Percentiles rank a stretch among this genome's conserved stretches.
These are phyloP conservation scores for Hemaris fuciformis DNA, from an alignment of 2,888 invertebrate genomes.

Conservation along the genomic window DNA sequence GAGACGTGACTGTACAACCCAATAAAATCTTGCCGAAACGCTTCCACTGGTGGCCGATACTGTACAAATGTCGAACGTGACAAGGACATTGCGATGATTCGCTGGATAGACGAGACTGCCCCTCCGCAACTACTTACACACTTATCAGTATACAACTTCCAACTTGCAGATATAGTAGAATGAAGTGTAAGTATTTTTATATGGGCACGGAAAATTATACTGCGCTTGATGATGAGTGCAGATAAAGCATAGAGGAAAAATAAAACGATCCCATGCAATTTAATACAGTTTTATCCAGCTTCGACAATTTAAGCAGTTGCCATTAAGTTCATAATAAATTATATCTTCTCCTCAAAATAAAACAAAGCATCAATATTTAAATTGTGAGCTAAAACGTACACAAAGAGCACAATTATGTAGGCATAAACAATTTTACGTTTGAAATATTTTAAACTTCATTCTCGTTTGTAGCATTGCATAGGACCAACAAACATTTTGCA, in stretches of 20 bases:
- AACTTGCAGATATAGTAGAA: not conserved
- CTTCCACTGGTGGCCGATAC: conserved; percentile 44
- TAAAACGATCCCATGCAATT: too few relatives aligned
- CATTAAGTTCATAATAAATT: not conserved
- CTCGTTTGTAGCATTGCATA: conserved; percentile 25
- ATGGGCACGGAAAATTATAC: too few relatives aligned
- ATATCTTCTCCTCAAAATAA: not conserved
- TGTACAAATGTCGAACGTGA: conserved; percentile 66
- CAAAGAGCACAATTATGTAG: not conserved
- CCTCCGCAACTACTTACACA: not conserved
- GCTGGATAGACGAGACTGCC: conserved; percentile 12
- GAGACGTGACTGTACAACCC: conserved; percentile 69
- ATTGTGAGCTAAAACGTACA: not conserved
- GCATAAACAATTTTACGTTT: not conserved
- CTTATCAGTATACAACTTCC: not conserved
- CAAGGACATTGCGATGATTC: conserved; percentile 36
- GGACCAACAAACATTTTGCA: conserved; percentile 24
- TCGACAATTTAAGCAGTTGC: not conserved
- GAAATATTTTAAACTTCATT: not conserved
- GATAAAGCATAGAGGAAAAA: too few relatives aligned
- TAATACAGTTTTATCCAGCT: not conserved
- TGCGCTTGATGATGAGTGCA: too few relatives aligned
- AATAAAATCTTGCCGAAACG: conserved; percentile 67
- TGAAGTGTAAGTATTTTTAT: not conserved
- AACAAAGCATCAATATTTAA: not conserved